Evolutionary conservation across 2,797 vertebrate species (phyloP), one percentile per base, ranked within the genome.

Genomic region (Falco rusticolus): DNA sequence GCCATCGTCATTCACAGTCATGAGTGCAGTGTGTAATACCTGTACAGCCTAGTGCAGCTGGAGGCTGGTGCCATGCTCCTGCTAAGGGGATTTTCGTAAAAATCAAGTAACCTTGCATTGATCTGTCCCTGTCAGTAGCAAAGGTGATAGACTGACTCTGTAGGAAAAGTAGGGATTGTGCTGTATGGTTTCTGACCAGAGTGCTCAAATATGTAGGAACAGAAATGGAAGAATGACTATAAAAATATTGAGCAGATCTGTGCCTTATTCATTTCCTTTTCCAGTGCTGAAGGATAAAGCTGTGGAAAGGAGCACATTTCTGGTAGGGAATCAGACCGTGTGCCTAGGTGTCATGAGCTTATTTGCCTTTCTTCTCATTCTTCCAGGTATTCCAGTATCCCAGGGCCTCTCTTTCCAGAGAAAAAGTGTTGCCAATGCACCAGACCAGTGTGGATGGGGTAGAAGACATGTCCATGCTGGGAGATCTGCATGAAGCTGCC

Each of bases 381-480:
- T 57, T 88, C 33, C 95, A 99, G 99, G 98, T 98, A 87, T 97
- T 99, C 80, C 95, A 95, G 88, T 97, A 98, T 28, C 97, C 98
- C 94, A 98, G 82, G 89, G 96, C 88, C 7, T 97, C 98, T 53
- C 94, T 99, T 64, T 98, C 96, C 96, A 98, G 98, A 60, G 98
- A 98, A 74, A 98, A 95, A 43, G 97, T 99, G 64, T 98, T 97
- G 88, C 97, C 98, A 25, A 99, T 99, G 99, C 98, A 99, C 96
- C 98, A 98, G 94, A 98, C 97, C 97, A 99, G 98, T 72, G 11
- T 97, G 81, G 98, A 99, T n/a, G 99, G 99, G 5, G 98, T 99
- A 50, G 99, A 99, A 93, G 99, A 99, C 98, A 99, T 99, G 99
- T 99, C 99, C 82, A 95, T 97, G 57, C 98, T 99, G 97, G 98